These are phyloP conservation scores for Metalampra italica DNA, from an alignment of 2,888 invertebrate species.

Conservation along the genomic window DNA sequence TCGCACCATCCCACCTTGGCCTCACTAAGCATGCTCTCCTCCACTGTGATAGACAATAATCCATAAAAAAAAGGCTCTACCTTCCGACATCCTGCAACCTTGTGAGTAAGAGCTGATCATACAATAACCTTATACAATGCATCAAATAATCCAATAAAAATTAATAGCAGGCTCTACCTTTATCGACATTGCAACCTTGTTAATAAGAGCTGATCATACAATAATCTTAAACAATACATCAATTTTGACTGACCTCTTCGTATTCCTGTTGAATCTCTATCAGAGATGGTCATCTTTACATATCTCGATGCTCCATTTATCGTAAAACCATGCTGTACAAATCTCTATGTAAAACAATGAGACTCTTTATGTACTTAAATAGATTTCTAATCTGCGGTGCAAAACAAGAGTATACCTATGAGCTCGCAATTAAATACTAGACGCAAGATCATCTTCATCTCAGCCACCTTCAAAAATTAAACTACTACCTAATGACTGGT, in stretches of 20 bases:
- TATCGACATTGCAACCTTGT: conserved; percentile 25
- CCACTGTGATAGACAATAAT: conserved; percentile 21
- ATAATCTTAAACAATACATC: conserved; percentile 8
- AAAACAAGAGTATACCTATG: no score
- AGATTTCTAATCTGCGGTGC: no score
- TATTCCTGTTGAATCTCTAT: neutral
- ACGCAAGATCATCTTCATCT: no score
- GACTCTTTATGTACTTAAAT: no score
- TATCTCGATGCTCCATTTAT: no score
- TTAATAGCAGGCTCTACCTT: conserved; percentile 19
- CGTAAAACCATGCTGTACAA: no score
- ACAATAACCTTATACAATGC: conserved; percentile 8
- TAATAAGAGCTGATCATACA: neutral
- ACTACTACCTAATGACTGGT: no score
- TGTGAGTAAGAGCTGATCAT: conserved; percentile 9
- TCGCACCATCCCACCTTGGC: conserved; percentile 27
- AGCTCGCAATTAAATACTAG: no score
- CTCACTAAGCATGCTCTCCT: conserved; percentile 20
- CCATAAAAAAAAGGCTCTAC: conserved; percentile 21
- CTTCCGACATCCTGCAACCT: conserved; percentile 25
- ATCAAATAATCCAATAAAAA: no score
- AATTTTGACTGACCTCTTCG: conserved; percentile 13
- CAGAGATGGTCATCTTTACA: neutral
- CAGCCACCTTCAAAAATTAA: no score
- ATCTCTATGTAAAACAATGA: no score